Base-by-base conservation (phyloP, 2,797 vertebrate genomes). In the Muscicapa striata region DNA sequence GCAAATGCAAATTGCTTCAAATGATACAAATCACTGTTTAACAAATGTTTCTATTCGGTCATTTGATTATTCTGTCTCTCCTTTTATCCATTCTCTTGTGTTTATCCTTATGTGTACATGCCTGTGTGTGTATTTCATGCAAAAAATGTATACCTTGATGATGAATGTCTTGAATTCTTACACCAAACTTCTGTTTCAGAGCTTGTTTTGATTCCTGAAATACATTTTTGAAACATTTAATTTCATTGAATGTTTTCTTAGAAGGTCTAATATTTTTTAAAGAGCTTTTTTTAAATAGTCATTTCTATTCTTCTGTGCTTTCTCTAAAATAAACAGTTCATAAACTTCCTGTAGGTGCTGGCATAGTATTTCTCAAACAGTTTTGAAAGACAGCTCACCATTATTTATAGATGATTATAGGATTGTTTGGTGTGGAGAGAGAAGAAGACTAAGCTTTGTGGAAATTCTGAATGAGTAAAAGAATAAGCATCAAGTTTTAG, bases 81-180 rank as follows among this genome's bases (percentile, higher is more conserved):
- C 36, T 93, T 92, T 75, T 79, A 68, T 58, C 76, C 63, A 46
- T 94, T 82, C 38, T 89, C 54, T 72, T 80, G 17, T 85, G 32
- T 81, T 89, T 82, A 89, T 82, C 80, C 79, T 75, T 81, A 59
- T 45, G 94, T 97, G 94, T 96, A 97, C 94, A 94, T 97, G 95
- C 94, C 92, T 96, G 93, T 87, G 95, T 96, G 58, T 81, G 48
- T 87, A 64, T 88, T 91, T 86, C 15, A 12, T 92, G 38, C 54
- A 66, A 77, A 73, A 84, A 29, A 79, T 69, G 40, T 88, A 1
- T 87, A 66, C 41, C 34, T 72, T 85, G 13, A 48, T 72, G 24
- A n/a, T 72, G 52, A 46, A 41, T 81, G 34, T 87, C 87, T 89
- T 90, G 48, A 84, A 78, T 73, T 86, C 45, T 79, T 66, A 55